These are phyloP conservation scores for Drosophila subsilvestris DNA, from an alignment of 2,888 invertebrate species.

Conservation along the genomic window DNA sequence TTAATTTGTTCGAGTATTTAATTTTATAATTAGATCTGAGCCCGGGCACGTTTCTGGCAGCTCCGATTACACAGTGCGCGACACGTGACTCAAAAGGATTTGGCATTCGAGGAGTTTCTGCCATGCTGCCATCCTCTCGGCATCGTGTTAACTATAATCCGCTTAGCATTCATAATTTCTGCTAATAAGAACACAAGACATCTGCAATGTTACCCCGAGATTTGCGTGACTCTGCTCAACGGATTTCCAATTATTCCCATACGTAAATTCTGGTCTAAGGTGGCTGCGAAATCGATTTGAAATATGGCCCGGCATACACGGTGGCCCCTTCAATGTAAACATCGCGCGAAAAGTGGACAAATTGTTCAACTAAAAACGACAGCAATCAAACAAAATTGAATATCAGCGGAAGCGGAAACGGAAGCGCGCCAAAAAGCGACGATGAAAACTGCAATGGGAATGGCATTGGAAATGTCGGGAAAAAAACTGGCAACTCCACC, in stretches of 20 bases:
- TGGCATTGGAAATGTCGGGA: constrained; percentile 14
- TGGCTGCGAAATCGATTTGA: constrained; percentile 51
- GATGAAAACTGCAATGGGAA: constrained; percentile 21
- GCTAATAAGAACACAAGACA: constrained; percentile 31
- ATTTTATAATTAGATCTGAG: constrained; percentile 73
- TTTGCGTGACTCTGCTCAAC: constrained; percentile 1
- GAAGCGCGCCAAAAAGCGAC: constrained; percentile 55
- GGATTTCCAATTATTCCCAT: not conserved
- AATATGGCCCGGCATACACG: constrained; percentile 54
- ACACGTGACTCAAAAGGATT: constrained; percentile 49
- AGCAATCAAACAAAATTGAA: constrained; percentile 82
- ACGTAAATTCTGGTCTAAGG: not conserved
- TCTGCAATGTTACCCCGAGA: not conserved
- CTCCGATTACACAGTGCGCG: constrained; percentile 58
- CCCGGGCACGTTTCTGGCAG: constrained; percentile 55
- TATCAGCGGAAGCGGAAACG: constrained; percentile 71
- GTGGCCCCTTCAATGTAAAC: constrained; percentile 69
- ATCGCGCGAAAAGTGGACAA: constrained; percentile 72
- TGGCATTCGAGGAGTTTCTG: not conserved
- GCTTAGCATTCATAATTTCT: constrained; percentile 62
- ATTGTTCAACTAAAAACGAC: constrained; percentile 70
- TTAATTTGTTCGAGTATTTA: constrained; percentile 63
- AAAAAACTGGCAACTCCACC: not conserved
- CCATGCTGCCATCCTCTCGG: not conserved
- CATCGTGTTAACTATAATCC: constrained; percentile 67